Evolutionary conservation across 2,888 invertebrate genomes (phyloP).

Genomic region (Scaeva pyrastri): DNA sequence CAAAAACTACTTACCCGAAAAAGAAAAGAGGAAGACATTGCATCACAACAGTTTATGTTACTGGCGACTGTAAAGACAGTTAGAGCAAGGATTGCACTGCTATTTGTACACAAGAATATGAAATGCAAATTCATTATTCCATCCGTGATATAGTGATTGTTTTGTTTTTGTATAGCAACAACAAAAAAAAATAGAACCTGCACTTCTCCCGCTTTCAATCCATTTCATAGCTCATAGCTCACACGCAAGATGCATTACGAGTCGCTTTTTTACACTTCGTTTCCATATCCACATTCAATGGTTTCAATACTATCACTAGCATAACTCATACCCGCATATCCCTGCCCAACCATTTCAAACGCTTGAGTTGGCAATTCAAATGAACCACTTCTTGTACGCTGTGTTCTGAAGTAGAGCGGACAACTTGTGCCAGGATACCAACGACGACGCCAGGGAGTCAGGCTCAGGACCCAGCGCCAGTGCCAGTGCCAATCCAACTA

Average conservation of each 20-base stretch:
- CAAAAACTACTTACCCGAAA: no score
- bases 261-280: background rate
- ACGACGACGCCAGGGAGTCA: background rate
- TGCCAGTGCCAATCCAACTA: no score
- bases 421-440: background rate
- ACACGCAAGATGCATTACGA: constrained; percentile 3
- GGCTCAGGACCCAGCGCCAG: background rate
- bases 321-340: no score
- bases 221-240: background rate
- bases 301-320: constrained; percentile 7
- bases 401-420: background rate
- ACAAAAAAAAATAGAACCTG: background rate
- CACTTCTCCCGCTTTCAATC: background rate
- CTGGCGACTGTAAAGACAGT: background rate
- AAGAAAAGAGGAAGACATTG: no score
- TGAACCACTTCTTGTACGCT: constrained; percentile 2
- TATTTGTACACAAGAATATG: constrained; percentile 23
- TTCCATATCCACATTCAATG: background rate
- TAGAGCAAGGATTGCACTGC: background rate
- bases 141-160: constrained; percentile 54
- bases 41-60: no score
- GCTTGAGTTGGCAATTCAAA: constrained; percentile 37
- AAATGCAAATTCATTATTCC: constrained; percentile 45
- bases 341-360: constrained; percentile 22
- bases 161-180: constrained; percentile 26